These are phyloP conservation scores for Oreotrochilus melanogaster DNA, from an alignment of 2,113 vertebrate species.

Conservation along the genomic window DNA sequence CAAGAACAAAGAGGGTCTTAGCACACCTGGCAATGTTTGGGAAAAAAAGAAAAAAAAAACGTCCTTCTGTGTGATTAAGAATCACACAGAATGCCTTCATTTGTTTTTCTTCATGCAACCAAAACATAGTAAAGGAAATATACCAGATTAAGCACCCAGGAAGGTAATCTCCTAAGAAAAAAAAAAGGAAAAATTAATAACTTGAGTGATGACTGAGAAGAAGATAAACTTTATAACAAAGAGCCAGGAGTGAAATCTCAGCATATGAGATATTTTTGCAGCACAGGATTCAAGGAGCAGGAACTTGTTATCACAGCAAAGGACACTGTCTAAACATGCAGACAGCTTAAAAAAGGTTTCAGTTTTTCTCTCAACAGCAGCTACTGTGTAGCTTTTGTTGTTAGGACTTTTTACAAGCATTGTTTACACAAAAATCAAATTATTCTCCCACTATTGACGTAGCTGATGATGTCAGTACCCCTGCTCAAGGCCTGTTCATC, in stretches of 20 bases:
- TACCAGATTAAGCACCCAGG: background rate
- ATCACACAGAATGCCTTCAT: background rate
- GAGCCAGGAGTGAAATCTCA: constrained; percentile 48
- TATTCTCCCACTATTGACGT: background rate
- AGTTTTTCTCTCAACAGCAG: constrained; percentile 17
- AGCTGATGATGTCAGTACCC: background rate
- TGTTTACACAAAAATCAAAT: background rate
- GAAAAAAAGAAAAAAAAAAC: background rate
- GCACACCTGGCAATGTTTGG: background rate
- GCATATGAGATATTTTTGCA: constrained; percentile 2
- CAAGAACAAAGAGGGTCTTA: background rate
- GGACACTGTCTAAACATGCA: constrained; percentile 27
- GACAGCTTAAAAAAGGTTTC: background rate
- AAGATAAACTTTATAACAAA: constrained; percentile 63
- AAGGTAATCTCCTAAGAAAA: constrained; percentile 50
- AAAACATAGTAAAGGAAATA: background rate
- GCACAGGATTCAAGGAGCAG: constrained; percentile 24
- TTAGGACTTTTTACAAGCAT: background rate
- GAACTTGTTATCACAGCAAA: constrained; percentile 48
- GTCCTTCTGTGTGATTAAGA: no score
- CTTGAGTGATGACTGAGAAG: constrained; percentile 51
- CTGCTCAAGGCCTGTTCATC: background rate
- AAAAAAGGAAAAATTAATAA: constrained; percentile 30
- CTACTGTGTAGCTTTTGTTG: background rate
- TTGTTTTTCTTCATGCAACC: constrained; percentile 15